Conservation (phyloP, 2,113 vertebrate genomes). For the Pipa parva region DNA sequence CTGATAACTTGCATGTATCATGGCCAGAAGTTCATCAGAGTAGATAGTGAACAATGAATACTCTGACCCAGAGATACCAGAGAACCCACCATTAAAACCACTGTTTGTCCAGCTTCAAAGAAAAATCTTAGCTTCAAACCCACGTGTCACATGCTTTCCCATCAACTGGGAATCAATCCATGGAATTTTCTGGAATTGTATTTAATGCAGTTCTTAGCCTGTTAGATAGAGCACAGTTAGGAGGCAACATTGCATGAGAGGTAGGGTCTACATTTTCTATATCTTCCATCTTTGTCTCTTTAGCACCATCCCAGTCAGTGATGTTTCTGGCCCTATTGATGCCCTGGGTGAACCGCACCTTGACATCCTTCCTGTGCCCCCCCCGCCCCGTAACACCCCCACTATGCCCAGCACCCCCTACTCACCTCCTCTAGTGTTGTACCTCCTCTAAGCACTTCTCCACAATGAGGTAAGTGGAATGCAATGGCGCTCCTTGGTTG, state of each 20-base stretch:
- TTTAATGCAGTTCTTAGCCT: conserved; percentile 60
- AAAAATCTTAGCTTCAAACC: too few species aligned
- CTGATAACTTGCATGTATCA: conserved; percentile 89
- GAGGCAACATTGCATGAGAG: conserved; percentile 68
- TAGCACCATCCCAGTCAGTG: conserved; percentile 83
- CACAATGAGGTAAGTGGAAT: too few species aligned
- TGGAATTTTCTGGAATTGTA: conserved; percentile 82
- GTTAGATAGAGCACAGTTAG: conserved; percentile 72
- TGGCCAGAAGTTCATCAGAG: conserved; percentile 86
- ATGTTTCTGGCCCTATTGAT: too few species aligned
- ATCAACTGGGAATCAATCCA: too few species aligned
- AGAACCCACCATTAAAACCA: conserved; percentile 83
- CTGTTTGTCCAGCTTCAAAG: conserved; percentile 85
- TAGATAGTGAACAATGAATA: conserved; percentile 94
- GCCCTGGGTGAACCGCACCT: too few species aligned
- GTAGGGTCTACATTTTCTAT: conserved; percentile 78
- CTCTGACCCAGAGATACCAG: conserved; percentile 76
- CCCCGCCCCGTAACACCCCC: too few species aligned
- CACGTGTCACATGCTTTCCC: too few species aligned
- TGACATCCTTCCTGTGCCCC: too few species aligned
- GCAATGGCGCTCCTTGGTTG: too few species aligned
- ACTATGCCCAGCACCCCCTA: too few species aligned
- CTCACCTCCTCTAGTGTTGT: too few species aligned
- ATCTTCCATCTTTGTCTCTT: conserved; percentile 75
- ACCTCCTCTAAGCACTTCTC: too few species aligned